Percentiles rank a stretch among this genome's conserved stretches.
Evolutionary conservation across 1,140 invertebrate species (phyloP).

Genomic region (Parapsyche elsis): DNA sequence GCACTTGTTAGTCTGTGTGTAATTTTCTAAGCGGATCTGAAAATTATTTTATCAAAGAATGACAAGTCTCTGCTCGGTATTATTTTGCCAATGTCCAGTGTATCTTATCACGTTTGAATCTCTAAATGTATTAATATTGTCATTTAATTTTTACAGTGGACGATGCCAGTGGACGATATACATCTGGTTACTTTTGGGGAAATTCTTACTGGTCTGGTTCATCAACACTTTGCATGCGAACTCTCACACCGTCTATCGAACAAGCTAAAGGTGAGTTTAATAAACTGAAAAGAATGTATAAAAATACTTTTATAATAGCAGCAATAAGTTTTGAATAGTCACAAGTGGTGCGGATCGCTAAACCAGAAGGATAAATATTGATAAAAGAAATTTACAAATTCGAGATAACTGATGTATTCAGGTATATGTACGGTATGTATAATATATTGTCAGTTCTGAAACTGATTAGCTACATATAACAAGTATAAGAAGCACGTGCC

Average conservation of each 20-base stretch:
- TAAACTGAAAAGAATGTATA: background rate
- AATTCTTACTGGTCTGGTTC: slow-evolving; percentile 87
- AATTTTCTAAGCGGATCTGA: too few species aligned
- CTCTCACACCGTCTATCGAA: background rate
- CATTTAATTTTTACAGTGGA: slow-evolving; percentile 71
- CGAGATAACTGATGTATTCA: too few species aligned
- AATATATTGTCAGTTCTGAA: too few species aligned
- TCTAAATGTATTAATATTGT: background rate
- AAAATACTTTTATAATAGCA: too few species aligned
- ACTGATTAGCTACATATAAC: too few species aligned
- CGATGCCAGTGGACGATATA: slow-evolving; percentile 82
- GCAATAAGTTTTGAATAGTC: too few species aligned
- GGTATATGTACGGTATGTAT: too few species aligned
- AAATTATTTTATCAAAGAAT: background rate
- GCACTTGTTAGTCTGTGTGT: too few species aligned
- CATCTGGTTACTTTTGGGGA: slow-evolving; percentile 84
- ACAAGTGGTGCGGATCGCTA: too few species aligned
- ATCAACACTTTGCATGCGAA: slow-evolving; percentile 77
- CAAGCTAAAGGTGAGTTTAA: slow-evolving; percentile 9
- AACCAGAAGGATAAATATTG: too few species aligned
- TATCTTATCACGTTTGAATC: background rate
- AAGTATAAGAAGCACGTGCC: too few species aligned
- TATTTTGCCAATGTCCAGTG: background rate
- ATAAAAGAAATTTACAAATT: too few species aligned
- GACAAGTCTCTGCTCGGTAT: background rate